Evolutionary conservation across 2,888 invertebrate genomes (phyloP), one percentile per base, ranked within the genome.

Genomic region (Rhimphoctona megacephalus): DNA sequence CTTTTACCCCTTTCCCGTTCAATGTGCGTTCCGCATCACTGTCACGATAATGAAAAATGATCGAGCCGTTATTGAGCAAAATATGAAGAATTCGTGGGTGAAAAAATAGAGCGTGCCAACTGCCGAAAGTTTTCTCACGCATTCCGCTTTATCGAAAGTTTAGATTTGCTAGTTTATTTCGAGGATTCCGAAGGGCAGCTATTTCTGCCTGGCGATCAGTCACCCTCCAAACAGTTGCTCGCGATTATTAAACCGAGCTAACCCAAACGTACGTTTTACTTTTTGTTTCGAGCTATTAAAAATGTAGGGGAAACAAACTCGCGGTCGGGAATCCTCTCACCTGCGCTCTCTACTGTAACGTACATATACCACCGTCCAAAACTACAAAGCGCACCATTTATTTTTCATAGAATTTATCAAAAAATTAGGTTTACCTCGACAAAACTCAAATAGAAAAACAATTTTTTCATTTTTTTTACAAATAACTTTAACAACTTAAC

Each of bases 161-260:
- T 57, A 30, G 1, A 17, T 57, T 22, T 54, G 25, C 25, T 61
- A 17, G 30, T 17, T 30, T n/a, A 25, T 61, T 61, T 30, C 61
- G 30, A 61, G 30, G 17, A 30, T 30, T 30, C 7, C 14, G 30
- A 17, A 30, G 5, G 1, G 1, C 6, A 30, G 30, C 17, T 25
- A 61, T 61, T 30, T 30, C 30, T 2, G 25, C 25, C 4, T 25
- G 1, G 11, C 25, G 25, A 61, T 61, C 30, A 61, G 17, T 30
- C 61, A 61, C 61, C 61, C 61, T 61, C 61, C 30, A 17, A 61
- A 30, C 61, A 57, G 57, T 57, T 57, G 57, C 25, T 57, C 57
- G 57, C 25, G 57, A 61, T 61, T 61, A 61, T 61, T 30, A 61
- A 30, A 17, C 30, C 61, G 25, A 17, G 5, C 30, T 14, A 6